Evolutionary conservation across 2,888 invertebrate species (phyloP).

Genomic region (Cremastinae sp.): DNA sequence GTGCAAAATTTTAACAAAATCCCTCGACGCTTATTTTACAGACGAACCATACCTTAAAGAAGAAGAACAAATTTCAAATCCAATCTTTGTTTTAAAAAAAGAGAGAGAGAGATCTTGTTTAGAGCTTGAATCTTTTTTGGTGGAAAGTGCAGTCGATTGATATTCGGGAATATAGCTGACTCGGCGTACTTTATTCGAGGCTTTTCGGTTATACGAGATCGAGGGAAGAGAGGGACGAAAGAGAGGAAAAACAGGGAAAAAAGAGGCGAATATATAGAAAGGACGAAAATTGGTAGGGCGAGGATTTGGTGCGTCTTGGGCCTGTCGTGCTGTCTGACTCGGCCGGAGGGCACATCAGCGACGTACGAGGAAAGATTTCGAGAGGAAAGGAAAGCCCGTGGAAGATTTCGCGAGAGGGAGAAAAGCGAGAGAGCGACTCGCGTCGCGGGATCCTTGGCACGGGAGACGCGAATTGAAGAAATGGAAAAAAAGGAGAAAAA

Average conservation of each 20-base stretch:
- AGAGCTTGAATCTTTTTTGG: too few relatives aligned
- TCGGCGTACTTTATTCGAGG: constrained; percentile 75
- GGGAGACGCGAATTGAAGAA: constrained; percentile 64
- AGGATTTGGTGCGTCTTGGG: constrained; percentile 74
- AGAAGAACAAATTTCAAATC: too few relatives aligned
- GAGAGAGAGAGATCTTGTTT: neutral
- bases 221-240: constrained; percentile 61
- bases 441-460: constrained; percentile 61
- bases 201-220: constrained; percentile 49
- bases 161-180: constrained; percentile 71
- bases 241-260: constrained; percentile 64
- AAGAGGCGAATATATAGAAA: constrained; percentile 67
- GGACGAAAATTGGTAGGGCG: too few relatives aligned
- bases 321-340: constrained; percentile 69
- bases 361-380: constrained; percentile 69
- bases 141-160: neutral
- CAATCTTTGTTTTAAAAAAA: too few relatives aligned
- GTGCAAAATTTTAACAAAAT: too few relatives aligned
- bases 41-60: too few relatives aligned
- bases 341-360: constrained; percentile 76
- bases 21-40: too few relatives aligned
- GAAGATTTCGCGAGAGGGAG: constrained; percentile 67
- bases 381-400: constrained; percentile 63
- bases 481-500: constrained; percentile 59
- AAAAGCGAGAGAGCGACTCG: constrained; percentile 51